Percentiles rank a stretch among this genome's conserved stretches.
Evolutionary conservation across 2,797 vertebrate genomes (phyloP).

Genomic region (Channa striata): DNA sequence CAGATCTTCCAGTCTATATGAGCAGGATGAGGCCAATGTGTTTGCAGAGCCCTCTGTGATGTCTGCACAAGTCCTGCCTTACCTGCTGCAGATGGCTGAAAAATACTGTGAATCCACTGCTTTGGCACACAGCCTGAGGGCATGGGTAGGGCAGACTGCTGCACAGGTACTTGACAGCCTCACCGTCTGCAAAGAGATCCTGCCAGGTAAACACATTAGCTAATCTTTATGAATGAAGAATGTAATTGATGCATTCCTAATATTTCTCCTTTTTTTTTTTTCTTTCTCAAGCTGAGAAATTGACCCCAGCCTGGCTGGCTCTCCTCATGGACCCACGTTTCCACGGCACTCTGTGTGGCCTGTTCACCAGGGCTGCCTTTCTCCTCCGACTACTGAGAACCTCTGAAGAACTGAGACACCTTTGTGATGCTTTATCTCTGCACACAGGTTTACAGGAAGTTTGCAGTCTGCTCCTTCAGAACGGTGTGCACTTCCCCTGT

Average conservation of each 20-base stretch:
- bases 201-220: constrained; percentile 78
- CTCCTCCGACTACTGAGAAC: constrained; percentile 72
- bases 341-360: constrained; percentile 75
- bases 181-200: constrained; percentile 72
- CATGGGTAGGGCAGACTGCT: constrained; percentile 78
- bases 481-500: constrained; percentile 76
- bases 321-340: constrained; percentile 82
- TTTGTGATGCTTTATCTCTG: constrained; percentile 69
- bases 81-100: constrained; percentile 83
- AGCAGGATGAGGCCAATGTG: constrained; percentile 90
- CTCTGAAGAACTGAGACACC: constrained; percentile 45
- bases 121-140: constrained; percentile 58
- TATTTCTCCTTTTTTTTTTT: constrained; percentile 11
- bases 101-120: constrained; percentile 64
- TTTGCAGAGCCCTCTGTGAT: constrained; percentile 88
- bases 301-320: constrained; percentile 74
- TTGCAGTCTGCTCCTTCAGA: constrained; percentile 55
- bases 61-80: constrained; percentile 81
- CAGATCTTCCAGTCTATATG: constrained; percentile 87
- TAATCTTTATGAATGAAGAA: background rate
- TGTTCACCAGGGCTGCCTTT: constrained; percentile 80
- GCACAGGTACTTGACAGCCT: constrained; percentile 72
- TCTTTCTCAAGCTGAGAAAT: constrained; percentile 64
- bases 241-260: background rate
- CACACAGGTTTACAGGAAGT: constrained; percentile 59